Conservation (phyloP, 92 coral and sea anemone genomes). For the Umimayanthus kanabou region DNA sequence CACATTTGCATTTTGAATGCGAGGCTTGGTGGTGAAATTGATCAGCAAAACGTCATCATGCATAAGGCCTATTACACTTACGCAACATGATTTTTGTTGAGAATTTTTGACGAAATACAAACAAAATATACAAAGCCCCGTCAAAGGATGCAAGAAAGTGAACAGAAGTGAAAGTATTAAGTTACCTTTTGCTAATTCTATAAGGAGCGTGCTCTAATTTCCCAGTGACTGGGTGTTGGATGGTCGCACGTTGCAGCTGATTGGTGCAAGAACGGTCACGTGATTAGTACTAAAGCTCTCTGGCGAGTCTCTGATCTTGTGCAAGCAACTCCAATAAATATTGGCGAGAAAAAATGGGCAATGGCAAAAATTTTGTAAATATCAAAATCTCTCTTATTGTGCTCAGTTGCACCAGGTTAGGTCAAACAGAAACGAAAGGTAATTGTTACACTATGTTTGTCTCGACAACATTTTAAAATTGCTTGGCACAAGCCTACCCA, state of each 20-base stretch:
- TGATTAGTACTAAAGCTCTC: conserved; percentile 34
- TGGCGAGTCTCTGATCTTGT: background rate
- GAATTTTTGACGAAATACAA: background rate
- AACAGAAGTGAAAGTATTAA: background rate
- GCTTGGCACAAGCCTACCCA: background rate
- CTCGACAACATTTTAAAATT: background rate
- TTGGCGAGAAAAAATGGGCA: background rate
- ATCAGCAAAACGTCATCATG: too few relatives aligned
- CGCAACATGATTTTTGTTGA: background rate
- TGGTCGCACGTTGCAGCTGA: conserved; percentile 93
- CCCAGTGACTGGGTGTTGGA: conserved; percentile 94
- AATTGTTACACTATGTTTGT: background rate
- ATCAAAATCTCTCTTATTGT: background rate
- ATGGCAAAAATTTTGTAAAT: background rate
- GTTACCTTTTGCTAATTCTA: conserved; percentile 97
- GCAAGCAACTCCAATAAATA: background rate
- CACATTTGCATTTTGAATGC: too few relatives aligned
- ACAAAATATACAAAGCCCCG: too few relatives aligned
- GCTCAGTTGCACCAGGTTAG: background rate
- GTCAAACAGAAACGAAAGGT: background rate
- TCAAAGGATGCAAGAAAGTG: background rate
- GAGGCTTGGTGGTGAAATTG: too few relatives aligned
- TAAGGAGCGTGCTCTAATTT: conserved; percentile 85
- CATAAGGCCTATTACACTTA: too few relatives aligned
- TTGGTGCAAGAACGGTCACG: conserved; percentile 39